These are phyloP conservation scores for Esox niger DNA, from an alignment of 2,113 vertebrate genomes.

Conservation along the genomic window DNA sequence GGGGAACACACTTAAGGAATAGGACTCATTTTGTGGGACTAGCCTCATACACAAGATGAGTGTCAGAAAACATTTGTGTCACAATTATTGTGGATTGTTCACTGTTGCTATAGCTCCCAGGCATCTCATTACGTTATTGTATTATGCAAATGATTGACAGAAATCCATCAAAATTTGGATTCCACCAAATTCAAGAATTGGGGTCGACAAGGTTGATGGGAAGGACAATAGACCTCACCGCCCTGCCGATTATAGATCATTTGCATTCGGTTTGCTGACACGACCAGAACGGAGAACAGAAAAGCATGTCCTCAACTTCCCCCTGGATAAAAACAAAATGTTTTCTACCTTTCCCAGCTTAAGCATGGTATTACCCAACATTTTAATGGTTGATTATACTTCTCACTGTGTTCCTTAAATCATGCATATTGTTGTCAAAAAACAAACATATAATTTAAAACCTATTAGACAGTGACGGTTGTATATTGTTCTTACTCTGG, in stretches of 20 bases:
- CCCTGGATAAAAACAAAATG: neutral
- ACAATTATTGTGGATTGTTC: conserved; percentile 58
- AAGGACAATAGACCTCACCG: neutral
- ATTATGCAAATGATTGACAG: conserved; percentile 11
- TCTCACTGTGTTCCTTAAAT: neutral
- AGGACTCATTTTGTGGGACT: conserved; percentile 19
- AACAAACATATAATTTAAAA: conserved; percentile 10
- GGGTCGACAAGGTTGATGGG: neutral
- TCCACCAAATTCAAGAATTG: conserved; percentile 1
- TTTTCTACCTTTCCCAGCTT: neutral
- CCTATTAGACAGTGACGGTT: conserved; percentile 23
- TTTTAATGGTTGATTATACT: neutral
- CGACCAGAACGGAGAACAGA: neutral
- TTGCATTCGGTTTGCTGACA: neutral
- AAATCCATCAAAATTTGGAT: neutral
- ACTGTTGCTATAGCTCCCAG: conserved; percentile 28
- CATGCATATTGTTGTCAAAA: conserved; percentile 12
- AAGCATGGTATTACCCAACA: neutral
- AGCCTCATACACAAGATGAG: conserved; percentile 44
- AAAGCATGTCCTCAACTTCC: neutral
- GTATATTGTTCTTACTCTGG: conserved; percentile 26
- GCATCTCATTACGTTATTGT: conserved; percentile 19
- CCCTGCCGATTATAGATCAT: neutral
- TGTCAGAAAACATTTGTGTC: conserved; percentile 65
- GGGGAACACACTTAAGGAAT: conserved; percentile 44